Evolutionary conservation across 2,113 vertebrate genomes (phyloP).

Genomic region (Oncorhynchus gorbuscha): DNA sequence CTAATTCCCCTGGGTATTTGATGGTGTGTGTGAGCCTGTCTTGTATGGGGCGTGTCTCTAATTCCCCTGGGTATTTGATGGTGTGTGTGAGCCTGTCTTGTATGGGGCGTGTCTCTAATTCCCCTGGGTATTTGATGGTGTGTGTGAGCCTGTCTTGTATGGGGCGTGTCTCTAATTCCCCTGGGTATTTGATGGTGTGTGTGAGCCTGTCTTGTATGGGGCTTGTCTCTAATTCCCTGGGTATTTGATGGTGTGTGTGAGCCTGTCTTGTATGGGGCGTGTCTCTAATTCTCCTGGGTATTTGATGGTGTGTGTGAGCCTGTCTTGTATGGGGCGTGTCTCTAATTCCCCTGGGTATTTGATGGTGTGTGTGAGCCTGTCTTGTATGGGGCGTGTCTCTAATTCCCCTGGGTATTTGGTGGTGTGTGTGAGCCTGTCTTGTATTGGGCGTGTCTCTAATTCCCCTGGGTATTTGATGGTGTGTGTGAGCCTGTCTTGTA

Average conservation of each 20-base stretch:
- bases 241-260: not conserved
- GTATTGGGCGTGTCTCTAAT: conserved; percentile 16
- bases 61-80: conserved; percentile 18
- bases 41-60: conserved; percentile 7
- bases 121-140: conserved; percentile 4
- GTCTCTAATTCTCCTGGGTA: conserved; percentile 24
- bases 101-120: conserved; percentile 18
- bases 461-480: conserved; percentile 8
- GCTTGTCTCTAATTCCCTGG: conserved; percentile 25
- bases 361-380: not conserved
- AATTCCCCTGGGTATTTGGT: conserved; percentile 20
- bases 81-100: not conserved
- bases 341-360: conserved; percentile 21
- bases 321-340: not conserved
- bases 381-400: conserved; percentile 1
- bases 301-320: not conserved
- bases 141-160: not conserved
- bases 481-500: not conserved
- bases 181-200: conserved; percentile 4
- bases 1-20: conserved; percentile 22
- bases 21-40: not conserved
- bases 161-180: conserved; percentile 19
- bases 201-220: not conserved
- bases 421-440: not conserved
- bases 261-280: not conserved